Conservation (phyloP, 2,113 vertebrate species). For the Platycercus adscitus region DNA sequence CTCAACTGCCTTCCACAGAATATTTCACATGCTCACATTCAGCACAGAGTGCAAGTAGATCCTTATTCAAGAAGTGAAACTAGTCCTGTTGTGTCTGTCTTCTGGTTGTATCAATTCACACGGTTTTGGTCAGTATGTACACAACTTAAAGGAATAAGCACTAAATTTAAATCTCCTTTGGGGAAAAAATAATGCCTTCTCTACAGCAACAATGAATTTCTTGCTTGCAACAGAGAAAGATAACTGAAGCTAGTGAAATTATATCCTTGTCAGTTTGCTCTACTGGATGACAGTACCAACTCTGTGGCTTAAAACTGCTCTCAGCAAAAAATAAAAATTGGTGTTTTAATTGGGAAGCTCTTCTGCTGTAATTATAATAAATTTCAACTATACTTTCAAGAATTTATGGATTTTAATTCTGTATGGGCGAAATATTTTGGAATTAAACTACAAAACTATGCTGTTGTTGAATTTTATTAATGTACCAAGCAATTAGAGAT, state of each 20-base stretch:
- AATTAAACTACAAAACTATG: conserved; percentile 1
- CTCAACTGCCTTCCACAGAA: not conserved
- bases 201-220: not conserved
- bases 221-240: not conserved
- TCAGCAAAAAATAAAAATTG: not conserved
- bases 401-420: conserved; percentile 19
- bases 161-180: not conserved
- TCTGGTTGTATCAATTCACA: not conserved
- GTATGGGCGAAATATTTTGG: not conserved
- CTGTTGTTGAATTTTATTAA: not conserved
- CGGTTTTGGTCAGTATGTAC: not conserved
- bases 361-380: conserved; percentile 8
- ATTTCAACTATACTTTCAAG: conserved; percentile 1
- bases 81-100: not conserved
- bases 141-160: not conserved
- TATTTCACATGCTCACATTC: not conserved
- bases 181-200: not conserved
- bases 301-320: not conserved
- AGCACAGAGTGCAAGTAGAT: not conserved
- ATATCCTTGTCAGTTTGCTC: not conserved
- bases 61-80: not conserved
- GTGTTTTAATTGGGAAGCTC: not conserved
- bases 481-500: not conserved
- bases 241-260: not conserved
- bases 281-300: not conserved